Conservation (phyloP, 1,140 invertebrate genomes). For the Drosophila navojoa region DNA sequence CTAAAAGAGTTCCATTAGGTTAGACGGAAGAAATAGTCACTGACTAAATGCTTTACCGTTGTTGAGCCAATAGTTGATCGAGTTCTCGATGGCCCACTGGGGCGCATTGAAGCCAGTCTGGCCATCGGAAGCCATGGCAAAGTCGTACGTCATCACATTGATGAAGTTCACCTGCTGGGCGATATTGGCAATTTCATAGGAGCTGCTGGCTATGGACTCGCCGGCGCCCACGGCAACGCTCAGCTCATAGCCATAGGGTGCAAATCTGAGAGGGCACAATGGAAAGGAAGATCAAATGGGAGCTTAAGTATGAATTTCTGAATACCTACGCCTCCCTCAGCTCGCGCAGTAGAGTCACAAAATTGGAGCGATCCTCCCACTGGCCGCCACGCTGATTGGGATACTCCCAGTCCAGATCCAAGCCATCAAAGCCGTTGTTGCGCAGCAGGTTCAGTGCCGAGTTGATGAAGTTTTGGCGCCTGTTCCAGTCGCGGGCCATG, state of each 20-base stretch:
- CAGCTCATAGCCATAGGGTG: conserved; percentile 69
- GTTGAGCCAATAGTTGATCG: conserved; percentile 75
- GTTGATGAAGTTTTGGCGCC: conserved; percentile 84
- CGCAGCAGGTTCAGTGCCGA: conserved; percentile 83
- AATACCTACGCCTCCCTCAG: conserved; percentile 81
- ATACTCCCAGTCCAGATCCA: conserved; percentile 83
- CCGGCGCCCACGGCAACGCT: too few relatives aligned
- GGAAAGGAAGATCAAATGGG: too few relatives aligned
- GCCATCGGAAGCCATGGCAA: conserved; percentile 85
- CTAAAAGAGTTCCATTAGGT: too few relatives aligned
- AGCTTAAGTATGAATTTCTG: too few relatives aligned
- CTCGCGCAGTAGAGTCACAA: conserved; percentile 85
- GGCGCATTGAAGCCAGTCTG: conserved; percentile 86
- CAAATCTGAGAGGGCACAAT: conserved; percentile 60
- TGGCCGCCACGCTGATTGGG: conserved; percentile 83
- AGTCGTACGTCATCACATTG: conserved; percentile 82
- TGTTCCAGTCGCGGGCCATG: conserved; percentile 35
- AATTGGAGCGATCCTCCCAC: conserved; percentile 86
- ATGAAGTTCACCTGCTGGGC: conserved; percentile 85
- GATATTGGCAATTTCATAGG: conserved; percentile 34
- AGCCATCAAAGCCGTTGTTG: conserved; percentile 87
- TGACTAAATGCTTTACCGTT: conserved; percentile 59
- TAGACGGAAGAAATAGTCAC: too few relatives aligned
- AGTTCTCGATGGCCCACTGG: conserved; percentile 83
- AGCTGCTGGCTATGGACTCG: too few relatives aligned